These are phyloP conservation scores for Eucriotettix oculatus DNA, from an alignment of 2,888 invertebrate species.

Conservation along the genomic window DNA sequence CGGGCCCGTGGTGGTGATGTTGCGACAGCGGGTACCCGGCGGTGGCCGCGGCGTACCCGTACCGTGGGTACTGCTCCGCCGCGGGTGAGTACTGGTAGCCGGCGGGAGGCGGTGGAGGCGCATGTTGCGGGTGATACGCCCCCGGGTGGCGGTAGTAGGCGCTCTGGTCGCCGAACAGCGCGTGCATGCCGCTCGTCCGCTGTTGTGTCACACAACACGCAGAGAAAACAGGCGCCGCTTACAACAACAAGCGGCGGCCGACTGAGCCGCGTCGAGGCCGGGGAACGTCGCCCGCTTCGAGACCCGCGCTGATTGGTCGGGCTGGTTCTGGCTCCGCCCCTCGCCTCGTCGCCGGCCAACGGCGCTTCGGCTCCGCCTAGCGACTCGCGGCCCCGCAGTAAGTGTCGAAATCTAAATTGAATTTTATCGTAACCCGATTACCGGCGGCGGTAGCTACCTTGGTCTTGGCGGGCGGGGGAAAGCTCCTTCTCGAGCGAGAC, in stretches of 20 bases:
- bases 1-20: slow-evolving; percentile 37
- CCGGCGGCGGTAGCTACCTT: slow-evolving; percentile 8
- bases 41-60: slow-evolving; percentile 51
- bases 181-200: slow-evolving; percentile 47
- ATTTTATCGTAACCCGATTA: slow-evolving; percentile 11
- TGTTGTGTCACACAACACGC: neutral
- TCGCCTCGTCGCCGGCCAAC: neutral
- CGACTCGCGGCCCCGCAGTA: neutral
- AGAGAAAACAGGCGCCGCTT: neutral
- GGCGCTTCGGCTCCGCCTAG: neutral
- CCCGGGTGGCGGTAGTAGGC: slow-evolving; percentile 65
- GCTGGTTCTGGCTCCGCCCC: neutral
- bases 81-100: slow-evolving; percentile 26
- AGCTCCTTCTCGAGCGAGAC: slow-evolving; percentile 17
- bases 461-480: neutral
- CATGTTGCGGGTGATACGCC: slow-evolving; percentile 22
- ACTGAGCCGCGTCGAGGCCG: neutral
- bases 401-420: slow-evolving; percentile 24
- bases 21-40: slow-evolving; percentile 28
- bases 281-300: neutral
- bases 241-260: neutral
- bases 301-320: neutral
- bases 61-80: slow-evolving; percentile 62
- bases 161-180: slow-evolving; percentile 82
- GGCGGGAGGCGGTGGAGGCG: slow-evolving; percentile 15